Evolutionary conservation across 2,113 vertebrate species (phyloP).

Genomic region (Mastomys natalensis): DNA sequence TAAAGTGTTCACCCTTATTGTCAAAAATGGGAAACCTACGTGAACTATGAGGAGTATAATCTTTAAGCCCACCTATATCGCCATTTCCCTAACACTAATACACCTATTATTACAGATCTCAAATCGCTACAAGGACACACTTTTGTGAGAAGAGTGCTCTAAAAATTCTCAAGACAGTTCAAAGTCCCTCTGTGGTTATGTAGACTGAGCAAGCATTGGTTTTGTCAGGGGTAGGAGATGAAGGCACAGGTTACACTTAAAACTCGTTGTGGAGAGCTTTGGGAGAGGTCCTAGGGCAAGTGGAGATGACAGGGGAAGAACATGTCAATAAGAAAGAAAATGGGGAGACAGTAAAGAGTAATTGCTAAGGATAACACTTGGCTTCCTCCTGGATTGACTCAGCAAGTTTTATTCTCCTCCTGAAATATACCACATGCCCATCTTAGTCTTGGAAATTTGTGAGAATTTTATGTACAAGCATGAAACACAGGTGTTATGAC

Average conservation of each 20-base stretch:
- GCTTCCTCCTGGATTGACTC: slow-evolving; percentile 41
- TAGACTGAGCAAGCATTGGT: not conserved
- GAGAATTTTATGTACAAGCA: slow-evolving; percentile 9
- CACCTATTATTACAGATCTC: not conserved
- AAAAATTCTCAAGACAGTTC: not conserved
- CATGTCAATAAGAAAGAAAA: not conserved
- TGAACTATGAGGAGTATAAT: not conserved
- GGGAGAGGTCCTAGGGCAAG: not conserved
- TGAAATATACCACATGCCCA: not conserved
- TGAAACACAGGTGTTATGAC: not conserved
- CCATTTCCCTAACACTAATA: not conserved
- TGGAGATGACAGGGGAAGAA: not conserved
- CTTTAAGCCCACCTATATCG: not conserved
- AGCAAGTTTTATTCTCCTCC: slow-evolving; percentile 26
- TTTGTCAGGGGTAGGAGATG: not conserved
- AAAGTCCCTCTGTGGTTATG: not conserved
- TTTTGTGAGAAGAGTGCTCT: not conserved
- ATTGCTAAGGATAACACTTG: slow-evolving; percentile 47
- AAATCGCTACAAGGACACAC: not conserved
- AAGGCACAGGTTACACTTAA: not conserved
- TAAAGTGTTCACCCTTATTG: not conserved
- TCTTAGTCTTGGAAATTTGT: slow-evolving; percentile 25
- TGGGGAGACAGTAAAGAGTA: not conserved
- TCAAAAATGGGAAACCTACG: not conserved
- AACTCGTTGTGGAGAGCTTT: not conserved